Base-by-base conservation (phyloP, 2,888 invertebrate species). In the Prenolepis imparis region DNA sequence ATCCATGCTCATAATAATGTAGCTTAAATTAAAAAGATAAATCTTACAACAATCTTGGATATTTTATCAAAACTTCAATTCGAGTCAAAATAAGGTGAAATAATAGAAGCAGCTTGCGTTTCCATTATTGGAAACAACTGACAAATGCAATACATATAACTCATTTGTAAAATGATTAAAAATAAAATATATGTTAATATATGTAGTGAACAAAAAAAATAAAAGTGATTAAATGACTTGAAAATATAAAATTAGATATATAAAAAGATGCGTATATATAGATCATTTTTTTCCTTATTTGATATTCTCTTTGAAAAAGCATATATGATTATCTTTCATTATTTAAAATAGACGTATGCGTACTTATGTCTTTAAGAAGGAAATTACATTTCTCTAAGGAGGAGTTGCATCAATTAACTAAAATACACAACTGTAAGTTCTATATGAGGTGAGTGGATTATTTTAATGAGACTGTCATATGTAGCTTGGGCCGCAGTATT, bases 361-460 rank as follows among this genome's bases (percentile, higher is more conserved):
- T 57, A 55, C 57, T 68, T 55, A 59, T 0, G 12, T 32, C 36
- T 36, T 57, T 84, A 85, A 91, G 84, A 88, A 90, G 84, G 84
- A 89, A 91, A 91, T 91, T 86, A 59, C 75, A 87, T 81, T 84
- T 21, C 36, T 67, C 52, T 67, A 57, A 73, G 41, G 57, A 67
- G 64, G 83, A 83, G 88, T 87, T 64, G 64, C 72, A 87, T 82
- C 77, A 70, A 73, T 68, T 88, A 86, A 84, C 83, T 86, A 87
- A 93, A 92, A 92, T 91, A 90, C 86, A 81, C 93, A 94, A 90
- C 90, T 93, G 93, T 48, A 84, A 61, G 86, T 83, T 85, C 72
- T 72, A 82, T 67, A 81, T 82, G 41, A 57, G 48, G 52, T 68
- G 64, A 82, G 32, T 83, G 84, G 90, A 90, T 90, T 89, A 90